Base-by-base conservation (phyloP, 1,140 invertebrate genomes). In the Drosophila erecta region DNA sequence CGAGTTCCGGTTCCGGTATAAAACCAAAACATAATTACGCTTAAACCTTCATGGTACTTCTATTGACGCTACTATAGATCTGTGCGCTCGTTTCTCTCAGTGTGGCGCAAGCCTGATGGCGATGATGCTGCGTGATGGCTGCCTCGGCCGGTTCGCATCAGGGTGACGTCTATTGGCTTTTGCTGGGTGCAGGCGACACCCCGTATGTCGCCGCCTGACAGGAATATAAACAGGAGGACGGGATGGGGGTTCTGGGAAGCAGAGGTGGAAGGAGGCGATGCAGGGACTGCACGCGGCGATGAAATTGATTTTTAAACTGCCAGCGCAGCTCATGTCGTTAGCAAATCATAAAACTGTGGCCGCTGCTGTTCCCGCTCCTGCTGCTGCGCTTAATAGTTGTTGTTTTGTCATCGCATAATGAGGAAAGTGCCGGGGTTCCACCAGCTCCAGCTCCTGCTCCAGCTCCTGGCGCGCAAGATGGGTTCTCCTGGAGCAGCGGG, bases 241-340 rank as follows among this genome's bases (percentile, higher is more conserved):
- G 8, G 7, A 30, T 8, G 2, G 27, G 33, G 62, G 33, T 65
- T 59, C 60, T 64, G 56, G 43, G 15, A 17, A 1, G 17, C 1
- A 17, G 17, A 17, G 17, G 17, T 1, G 17, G 17, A 17, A 66
- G 50, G 35, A 61, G 43, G 43, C 47, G 51, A 15, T 65, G 49
- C 65, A 75, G 33, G 56, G 43, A 64, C 59, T 76, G 83, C 62
- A 76, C 79, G 76, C 72, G 55, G 79, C 62, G 53, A 44, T 71
- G 65, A 89, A 87, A 87, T 87, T 89, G 83, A 86, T 87, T 87
- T 87, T 89, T 89, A 89, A 89, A 79, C 84, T 83, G 79, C 66
- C 84, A 35, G 50, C 77, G 64, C 43, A 76, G 47, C 70, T 83
- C 66, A 70, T 79, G 79, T 87, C 84, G 84, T 87, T 87, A 80